A percentile compares a stretch with the other conserved stretches of the same genome.
Evolutionary conservation across 2,113 vertebrate genomes (phyloP).

Genomic region (Falco punctatus): DNA sequence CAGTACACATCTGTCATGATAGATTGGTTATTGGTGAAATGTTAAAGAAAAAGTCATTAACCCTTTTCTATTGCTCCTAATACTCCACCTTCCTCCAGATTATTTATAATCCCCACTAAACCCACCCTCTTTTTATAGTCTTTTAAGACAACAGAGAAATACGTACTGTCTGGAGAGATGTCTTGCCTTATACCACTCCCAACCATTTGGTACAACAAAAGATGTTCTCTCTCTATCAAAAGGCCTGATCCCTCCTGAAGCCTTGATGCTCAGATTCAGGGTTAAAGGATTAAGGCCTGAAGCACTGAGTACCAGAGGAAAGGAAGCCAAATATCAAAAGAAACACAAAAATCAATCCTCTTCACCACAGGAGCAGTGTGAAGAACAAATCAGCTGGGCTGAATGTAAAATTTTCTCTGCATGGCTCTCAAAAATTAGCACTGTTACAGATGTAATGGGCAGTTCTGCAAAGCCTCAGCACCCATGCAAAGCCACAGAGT

Average conservation of each 20-base stretch:
- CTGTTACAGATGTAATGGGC: constrained; percentile 39
- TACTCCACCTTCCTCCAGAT: constrained; percentile 35
- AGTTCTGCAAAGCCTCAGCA: constrained; percentile 38
- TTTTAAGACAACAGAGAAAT: constrained; percentile 22
- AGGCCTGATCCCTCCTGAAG: constrained; percentile 43
- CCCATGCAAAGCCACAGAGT: constrained; percentile 11
- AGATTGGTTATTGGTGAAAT: constrained; percentile 53
- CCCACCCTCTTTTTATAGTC: constrained; percentile 17
- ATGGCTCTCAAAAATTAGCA: constrained; percentile 70
- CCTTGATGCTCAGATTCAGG: constrained; percentile 57
- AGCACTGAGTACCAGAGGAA: constrained; percentile 56
- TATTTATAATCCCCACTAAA: constrained; percentile 53
- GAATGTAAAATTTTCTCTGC: constrained; percentile 71
- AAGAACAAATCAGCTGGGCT: constrained; percentile 71
- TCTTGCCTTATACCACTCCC: constrained; percentile 1
- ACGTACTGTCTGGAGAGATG: constrained; percentile 8
- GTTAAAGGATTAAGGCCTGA: constrained; percentile 72
- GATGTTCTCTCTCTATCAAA: constrained; percentile 51
- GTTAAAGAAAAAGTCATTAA: constrained; percentile 59
- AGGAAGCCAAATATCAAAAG: constrained; percentile 72
- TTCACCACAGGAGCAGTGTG: constrained; percentile 53
- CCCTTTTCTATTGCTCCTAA: constrained; percentile 15
- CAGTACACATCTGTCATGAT: constrained; percentile 46
- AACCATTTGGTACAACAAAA: constrained; percentile 57
- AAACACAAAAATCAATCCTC: constrained; percentile 75